Percentiles rank a stretch among this genome's conserved stretches.
Conservation (phyloP, 2,113 vertebrate species). For the Hemiprocne comata region DNA sequence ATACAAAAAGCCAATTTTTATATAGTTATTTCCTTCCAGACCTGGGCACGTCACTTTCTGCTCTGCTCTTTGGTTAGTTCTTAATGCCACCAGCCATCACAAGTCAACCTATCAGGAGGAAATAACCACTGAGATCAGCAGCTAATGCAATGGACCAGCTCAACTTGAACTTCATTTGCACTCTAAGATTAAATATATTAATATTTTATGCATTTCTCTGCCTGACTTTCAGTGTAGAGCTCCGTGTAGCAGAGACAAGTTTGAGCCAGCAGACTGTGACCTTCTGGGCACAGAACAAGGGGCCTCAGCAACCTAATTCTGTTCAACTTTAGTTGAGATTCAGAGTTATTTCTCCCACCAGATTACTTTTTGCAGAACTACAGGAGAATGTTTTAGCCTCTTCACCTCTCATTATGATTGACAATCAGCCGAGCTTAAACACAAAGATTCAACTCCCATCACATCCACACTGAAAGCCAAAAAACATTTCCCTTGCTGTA, state of each 20-base stretch:
- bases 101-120: not conserved
- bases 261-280: not conserved
- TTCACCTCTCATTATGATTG: slow-evolving; percentile 4
- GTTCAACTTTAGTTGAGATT: not conserved
- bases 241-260: not conserved
- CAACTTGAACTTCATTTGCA: slow-evolving; percentile 13
- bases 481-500: not conserved
- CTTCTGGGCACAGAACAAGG: not conserved
- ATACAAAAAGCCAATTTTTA: not conserved
- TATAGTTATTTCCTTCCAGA: not conserved
- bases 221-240: not conserved
- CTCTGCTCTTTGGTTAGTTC: not conserved
- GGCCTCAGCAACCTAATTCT: not conserved
- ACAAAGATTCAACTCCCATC: not conserved
- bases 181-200: slow-evolving; percentile 31
- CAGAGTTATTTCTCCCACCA: slow-evolving; percentile 21
- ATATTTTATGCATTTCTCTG: slow-evolving; percentile 34
- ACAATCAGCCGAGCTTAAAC: not conserved
- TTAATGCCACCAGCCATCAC: not conserved
- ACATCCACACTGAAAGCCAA: not conserved
- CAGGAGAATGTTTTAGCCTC: slow-evolving; percentile 26
- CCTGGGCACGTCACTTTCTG: not conserved
- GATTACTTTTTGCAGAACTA: slow-evolving; percentile 30
- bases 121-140: not conserved
- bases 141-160: not conserved